phyloP scores from a whole-genome alignment of 2,888 invertebrate genomes.

The Drosophila incognita region DNA sequence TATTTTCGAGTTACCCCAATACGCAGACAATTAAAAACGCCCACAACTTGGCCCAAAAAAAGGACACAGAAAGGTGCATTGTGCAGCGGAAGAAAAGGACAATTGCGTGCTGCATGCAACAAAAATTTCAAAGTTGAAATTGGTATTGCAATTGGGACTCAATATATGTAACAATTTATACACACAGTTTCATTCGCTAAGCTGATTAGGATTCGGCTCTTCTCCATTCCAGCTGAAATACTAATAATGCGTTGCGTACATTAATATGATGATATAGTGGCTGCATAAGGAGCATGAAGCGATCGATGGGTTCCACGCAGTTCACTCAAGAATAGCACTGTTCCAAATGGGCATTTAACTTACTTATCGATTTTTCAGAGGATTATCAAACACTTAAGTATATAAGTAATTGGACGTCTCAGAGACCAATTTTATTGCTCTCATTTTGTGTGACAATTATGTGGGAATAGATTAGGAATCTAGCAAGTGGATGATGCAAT shows the following conservation, averaged over 20 bases:
- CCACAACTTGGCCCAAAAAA: conserved; percentile 38
- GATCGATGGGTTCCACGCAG: neutral
- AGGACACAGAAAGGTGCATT: conserved; percentile 10
- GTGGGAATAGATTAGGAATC: neutral
- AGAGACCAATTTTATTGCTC: conserved; percentile 2
- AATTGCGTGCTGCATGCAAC: conserved; percentile 64
- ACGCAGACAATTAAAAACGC: conserved; percentile 58
- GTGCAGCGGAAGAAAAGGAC: conserved; percentile 36
- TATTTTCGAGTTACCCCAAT: conserved; percentile 21
- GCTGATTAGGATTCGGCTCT: conserved; percentile 60
- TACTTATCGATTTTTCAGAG: conserved; percentile 18
- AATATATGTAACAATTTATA: conserved; percentile 9
- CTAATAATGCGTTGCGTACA: conserved; percentile 26
- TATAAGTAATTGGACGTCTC: conserved; percentile 26
- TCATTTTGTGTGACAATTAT: conserved; percentile 40
- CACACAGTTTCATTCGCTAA: conserved; percentile 53
- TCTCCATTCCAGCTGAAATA: conserved; percentile 55
- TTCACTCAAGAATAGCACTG: conserved; percentile 1
- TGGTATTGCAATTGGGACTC: conserved; percentile 13
- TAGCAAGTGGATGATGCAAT: neutral
- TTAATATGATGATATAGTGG: conserved; percentile 3
- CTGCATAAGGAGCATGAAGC: neutral
- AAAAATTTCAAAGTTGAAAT: conserved; percentile 1
- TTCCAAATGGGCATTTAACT: conserved; percentile 29
- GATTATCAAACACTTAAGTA: conserved; percentile 15